Percentiles rank a stretch among this genome's conserved stretches.
Conservation (phyloP, 2,113 vertebrate genomes). For the Hemibagrus wyckioides region DNA sequence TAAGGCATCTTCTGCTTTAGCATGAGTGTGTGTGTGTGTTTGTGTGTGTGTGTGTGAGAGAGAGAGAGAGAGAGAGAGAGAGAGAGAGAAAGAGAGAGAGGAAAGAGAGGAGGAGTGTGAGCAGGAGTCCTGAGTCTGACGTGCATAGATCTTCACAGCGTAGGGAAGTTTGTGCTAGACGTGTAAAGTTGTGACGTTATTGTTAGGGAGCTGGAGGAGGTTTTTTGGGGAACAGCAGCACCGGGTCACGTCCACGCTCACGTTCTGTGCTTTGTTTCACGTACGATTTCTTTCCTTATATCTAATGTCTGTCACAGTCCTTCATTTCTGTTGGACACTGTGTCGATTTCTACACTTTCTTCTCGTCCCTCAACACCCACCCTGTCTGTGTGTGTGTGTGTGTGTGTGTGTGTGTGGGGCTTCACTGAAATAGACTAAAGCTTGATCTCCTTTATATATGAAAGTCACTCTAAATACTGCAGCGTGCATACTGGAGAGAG, state of each 20-base stretch:
- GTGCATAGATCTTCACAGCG: constrained; percentile 76
- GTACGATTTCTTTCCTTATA: neutral
- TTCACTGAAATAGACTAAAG: neutral
- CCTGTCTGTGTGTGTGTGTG: neutral
- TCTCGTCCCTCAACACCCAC: constrained; percentile 14
- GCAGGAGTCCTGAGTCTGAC: constrained; percentile 54
- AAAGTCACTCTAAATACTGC: constrained; percentile 60
- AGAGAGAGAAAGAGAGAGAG: neutral
- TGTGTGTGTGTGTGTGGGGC: neutral
- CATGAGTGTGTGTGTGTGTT: constrained; percentile 32
- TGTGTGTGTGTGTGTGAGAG: neutral
- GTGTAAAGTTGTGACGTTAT: neutral
- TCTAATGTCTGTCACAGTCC: neutral
- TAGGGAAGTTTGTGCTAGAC: constrained; percentile 55
- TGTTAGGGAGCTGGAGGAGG: neutral
- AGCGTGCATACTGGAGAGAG: constrained; percentile 45
- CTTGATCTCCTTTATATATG: neutral
- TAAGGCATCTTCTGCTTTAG: constrained; percentile 95
- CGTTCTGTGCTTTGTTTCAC: constrained; percentile 20
- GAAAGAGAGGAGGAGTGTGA: neutral
- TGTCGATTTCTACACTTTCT: constrained; percentile 9
- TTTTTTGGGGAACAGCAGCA: constrained; percentile 9
- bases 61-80: neutral
- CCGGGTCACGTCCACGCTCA: neutral
- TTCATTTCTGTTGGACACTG: neutral